Base-by-base conservation (phyloP, 1,140 invertebrate species). In the Drosophila ironensis region DNA sequence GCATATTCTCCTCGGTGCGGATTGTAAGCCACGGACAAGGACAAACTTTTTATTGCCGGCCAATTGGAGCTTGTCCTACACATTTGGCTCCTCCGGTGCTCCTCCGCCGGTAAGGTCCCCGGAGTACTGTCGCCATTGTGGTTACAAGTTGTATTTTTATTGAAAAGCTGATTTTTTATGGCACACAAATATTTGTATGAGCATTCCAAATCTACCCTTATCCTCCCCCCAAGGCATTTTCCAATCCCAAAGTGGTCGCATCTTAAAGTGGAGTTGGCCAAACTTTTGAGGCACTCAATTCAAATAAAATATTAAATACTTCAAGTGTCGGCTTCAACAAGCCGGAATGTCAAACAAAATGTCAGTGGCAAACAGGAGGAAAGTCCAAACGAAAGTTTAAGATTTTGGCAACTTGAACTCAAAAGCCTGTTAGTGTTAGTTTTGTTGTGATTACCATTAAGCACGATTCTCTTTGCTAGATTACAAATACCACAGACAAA, bases 1-100 rank as follows among this genome's bases (percentile, higher is more conserved):
- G 51, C 40, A 41, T 37, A 46, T 38, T 38, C 16, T 40, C 16
- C 8, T 40, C 25, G 27, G 33, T 25, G 41, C 5, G 56, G 27
- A 47, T 48, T 37, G 42, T 50, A 38, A 53, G 76, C 42, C 50
- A 46, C 24, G 52, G 22, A 54, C 28, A 77, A 82, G 59, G 80
- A 71, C 54, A 71, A 84, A 84, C 59, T 84, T 84, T 82, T 84
- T 86, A 86, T 84, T 84, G 74, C 70, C 50, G 73, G 53, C 51
- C 80, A 86, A 84, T 84, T 84, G 80, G 52, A 86, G 63, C 60
- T 69, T 70, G 60, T 42, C 41, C 24, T 3, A 19, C 33, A 4
- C 30, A 27, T 2, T 9, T 4, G 14, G 2, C 14, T 4, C 4
- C 50, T 40, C 57, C 48, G 24, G 53, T 41, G 35, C 57, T 41